A percentile compares a stretch with the other conserved stretches of the same genome.
These are phyloP conservation scores for Cristatella mucedo DNA, from an alignment of 2,888 invertebrate species.

Conservation along the genomic window DNA sequence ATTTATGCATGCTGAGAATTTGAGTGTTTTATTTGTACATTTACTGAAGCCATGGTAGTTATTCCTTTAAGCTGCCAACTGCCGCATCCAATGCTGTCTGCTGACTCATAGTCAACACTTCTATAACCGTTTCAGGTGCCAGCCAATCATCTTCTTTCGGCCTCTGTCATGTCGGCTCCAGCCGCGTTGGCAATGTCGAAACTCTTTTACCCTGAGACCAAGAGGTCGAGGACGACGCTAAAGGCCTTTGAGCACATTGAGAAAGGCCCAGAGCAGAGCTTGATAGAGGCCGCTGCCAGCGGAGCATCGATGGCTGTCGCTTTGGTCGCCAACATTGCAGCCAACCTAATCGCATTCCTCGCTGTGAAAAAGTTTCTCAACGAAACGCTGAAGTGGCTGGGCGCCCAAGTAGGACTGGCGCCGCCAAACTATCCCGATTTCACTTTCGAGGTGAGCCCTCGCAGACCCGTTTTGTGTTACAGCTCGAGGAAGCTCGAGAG, in stretches of 20 bases:
- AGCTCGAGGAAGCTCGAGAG: no score
- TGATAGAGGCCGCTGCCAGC: slow-evolving; percentile 74
- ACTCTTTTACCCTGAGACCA: slow-evolving; percentile 13
- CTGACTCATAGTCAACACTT: background rate
- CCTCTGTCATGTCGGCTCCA: slow-evolving; percentile 11
- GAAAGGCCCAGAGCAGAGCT: slow-evolving; percentile 52
- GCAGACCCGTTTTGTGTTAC: no score
- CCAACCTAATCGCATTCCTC: slow-evolving; percentile 81
- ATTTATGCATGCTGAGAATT: no score
- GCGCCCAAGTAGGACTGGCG: slow-evolving; percentile 39
- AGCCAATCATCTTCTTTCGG: slow-evolving; percentile 11
- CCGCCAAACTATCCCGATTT: slow-evolving; percentile 16
- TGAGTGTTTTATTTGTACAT: no score
- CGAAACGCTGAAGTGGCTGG: slow-evolving; percentile 61
- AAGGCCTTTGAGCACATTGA: slow-evolving; percentile 51
- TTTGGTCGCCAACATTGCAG: slow-evolving; percentile 67
- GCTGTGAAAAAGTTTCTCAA: slow-evolving; percentile 70
- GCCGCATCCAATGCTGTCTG: no score
- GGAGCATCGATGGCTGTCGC: slow-evolving; percentile 67
- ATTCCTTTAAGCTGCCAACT: no score
- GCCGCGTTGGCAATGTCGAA: slow-evolving; percentile 12
- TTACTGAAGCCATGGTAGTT: no score
- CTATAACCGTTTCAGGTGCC: slow-evolving; percentile 9
- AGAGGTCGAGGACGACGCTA: slow-evolving; percentile 11
- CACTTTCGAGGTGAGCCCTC: slow-evolving; percentile 21